These are phyloP conservation scores for Caenorhabditis sinica DNA, from an alignment of 2,888 invertebrate species.

Conservation along the genomic window DNA sequence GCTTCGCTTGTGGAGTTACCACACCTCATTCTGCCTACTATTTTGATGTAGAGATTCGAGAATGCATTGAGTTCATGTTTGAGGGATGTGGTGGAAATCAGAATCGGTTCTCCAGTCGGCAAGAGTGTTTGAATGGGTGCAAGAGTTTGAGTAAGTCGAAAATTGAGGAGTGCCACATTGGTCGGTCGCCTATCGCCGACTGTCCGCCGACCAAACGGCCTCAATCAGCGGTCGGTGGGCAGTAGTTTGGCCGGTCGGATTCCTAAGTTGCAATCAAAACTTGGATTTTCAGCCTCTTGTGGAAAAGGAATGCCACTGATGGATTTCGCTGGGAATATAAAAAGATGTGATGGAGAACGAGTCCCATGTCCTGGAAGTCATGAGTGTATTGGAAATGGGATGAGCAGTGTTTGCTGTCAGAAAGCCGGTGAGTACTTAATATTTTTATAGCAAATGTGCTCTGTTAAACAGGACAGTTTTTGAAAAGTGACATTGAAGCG, in stretches of 20 bases:
- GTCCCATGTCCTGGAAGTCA: constrained; percentile 76
- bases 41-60: constrained; percentile 74
- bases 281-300: constrained; percentile 69
- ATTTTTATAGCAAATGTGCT: not conserved
- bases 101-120: constrained; percentile 73
- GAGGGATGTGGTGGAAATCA: constrained; percentile 80
- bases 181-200: no score
- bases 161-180: no score
- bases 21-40: constrained; percentile 74
- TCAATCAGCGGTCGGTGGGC: no score
- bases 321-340: constrained; percentile 80
- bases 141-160: constrained; percentile 68
- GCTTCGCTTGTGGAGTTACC: constrained; percentile 74
- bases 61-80: constrained; percentile 78
- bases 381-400: constrained; percentile 74
- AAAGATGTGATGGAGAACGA: constrained; percentile 75
- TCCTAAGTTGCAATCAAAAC: no score
- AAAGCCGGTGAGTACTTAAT: constrained; percentile 74
- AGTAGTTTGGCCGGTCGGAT: no score
- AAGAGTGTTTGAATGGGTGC: constrained; percentile 76
- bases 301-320: constrained; percentile 77
- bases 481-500: no score
- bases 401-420: constrained; percentile 76
- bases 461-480: not conserved
- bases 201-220: no score